Evolutionary conservation across 2,113 vertebrate species (phyloP).

Genomic region (Elgaria multicarinata): DNA sequence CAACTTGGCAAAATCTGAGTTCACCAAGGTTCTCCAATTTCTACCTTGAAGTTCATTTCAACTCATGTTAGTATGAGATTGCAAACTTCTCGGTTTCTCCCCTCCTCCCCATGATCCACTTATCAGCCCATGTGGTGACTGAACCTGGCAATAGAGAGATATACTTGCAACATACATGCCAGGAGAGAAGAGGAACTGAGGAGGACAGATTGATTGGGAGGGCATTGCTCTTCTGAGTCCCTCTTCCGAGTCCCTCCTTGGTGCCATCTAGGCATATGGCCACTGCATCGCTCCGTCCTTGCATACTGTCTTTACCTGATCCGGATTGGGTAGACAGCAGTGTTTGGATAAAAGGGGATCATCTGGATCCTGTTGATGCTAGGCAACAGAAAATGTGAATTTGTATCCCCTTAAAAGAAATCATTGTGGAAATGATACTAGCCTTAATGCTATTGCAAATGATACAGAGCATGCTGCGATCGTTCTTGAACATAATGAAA

Average conservation of each 20-base stretch:
- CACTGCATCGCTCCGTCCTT: neutral
- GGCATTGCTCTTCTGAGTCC: neutral
- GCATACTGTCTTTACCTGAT: neutral
- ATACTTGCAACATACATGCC: neutral
- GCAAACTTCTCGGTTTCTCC: too few species aligned
- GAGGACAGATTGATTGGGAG: too few species aligned
- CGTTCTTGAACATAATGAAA: too few species aligned
- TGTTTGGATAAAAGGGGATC: neutral
- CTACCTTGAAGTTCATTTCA: too few species aligned
- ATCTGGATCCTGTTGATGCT: too few species aligned
- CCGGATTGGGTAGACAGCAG: neutral
- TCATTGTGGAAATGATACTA: too few species aligned
- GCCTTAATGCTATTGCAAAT: too few species aligned
- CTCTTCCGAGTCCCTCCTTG: neutral
- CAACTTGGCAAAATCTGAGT: too few species aligned
- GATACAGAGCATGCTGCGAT: too few species aligned
- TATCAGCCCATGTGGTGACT: neutral
- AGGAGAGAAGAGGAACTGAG: neutral
- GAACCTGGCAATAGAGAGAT: neutral
- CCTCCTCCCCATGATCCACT: neutral
- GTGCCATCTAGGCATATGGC: neutral
- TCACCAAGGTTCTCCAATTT: too few species aligned
- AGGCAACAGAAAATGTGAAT: neutral
- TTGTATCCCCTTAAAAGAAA: neutral
- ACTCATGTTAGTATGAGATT: too few species aligned